A percentile compares a stretch with the other conserved stretches of the same genome.
Conservation (phyloP, 2,888 invertebrate species). For the Leptopilina myrica region DNA sequence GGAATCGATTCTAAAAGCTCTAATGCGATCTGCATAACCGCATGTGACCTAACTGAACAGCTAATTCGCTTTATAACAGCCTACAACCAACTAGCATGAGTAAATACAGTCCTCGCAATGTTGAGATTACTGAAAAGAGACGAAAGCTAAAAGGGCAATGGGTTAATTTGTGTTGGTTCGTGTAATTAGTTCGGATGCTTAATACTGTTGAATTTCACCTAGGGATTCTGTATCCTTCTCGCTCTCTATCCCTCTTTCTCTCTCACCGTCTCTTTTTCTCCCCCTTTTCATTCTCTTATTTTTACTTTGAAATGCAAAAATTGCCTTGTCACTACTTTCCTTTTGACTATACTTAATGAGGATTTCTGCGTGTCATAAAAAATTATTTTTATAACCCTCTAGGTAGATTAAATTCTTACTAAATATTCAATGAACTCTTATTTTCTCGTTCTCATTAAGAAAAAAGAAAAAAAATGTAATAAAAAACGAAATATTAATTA, state of each 20-base stretch:
- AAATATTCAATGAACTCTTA: conserved; percentile 1
- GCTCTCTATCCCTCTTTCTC: not conserved
- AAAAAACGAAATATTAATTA: not conserved
- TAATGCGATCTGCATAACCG: conserved; percentile 18
- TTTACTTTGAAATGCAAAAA: conserved; percentile 31
- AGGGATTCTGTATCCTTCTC: not conserved
- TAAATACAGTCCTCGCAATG: not conserved
- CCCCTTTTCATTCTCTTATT: not conserved
- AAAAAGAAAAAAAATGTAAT: not conserved
- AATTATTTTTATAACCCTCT: conserved; percentile 3
- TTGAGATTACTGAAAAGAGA: conserved; percentile 32
- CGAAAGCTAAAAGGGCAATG: conserved; percentile 60
- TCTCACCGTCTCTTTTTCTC: no score
- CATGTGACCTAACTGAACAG: conserved; percentile 30
- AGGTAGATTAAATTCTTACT: conserved; percentile 1
- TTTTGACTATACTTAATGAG: conserved; percentile 19
- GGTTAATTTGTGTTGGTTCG: conserved; percentile 72
- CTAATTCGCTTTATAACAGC: conserved; percentile 21
- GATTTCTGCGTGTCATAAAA: not conserved
- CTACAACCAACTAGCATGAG: conserved; percentile 20
- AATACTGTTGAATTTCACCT: conserved; percentile 63
- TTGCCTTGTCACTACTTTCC: conserved; percentile 21
- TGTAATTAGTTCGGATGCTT: conserved; percentile 72
- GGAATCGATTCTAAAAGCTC: conserved; percentile 29
- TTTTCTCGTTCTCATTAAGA: not conserved